Percentiles rank a stretch among this genome's conserved stretches.
These are phyloP conservation scores for Acipenser oxyrinchus DNA, from an alignment of 2,797 vertebrate species.

Conservation along the genomic window DNA sequence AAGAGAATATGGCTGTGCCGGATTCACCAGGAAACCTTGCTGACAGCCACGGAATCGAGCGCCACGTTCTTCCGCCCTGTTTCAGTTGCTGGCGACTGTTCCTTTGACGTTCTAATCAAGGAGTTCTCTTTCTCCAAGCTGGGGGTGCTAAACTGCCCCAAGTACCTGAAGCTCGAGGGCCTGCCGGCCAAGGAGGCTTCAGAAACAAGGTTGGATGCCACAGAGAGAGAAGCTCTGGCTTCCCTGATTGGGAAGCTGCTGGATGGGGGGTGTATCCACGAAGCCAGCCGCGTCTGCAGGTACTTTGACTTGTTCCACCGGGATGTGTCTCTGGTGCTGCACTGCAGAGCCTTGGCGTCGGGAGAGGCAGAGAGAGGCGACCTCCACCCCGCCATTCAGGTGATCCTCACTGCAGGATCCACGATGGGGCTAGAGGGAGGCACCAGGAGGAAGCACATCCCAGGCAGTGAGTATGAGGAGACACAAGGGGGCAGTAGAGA, in stretches of 20 bases:
- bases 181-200: conserved; percentile 29
- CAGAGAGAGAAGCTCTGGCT: conserved; percentile 47
- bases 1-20: conserved; percentile 67
- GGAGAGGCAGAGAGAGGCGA: conserved; percentile 43
- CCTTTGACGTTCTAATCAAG: conserved; percentile 54
- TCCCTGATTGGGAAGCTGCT: conserved; percentile 59
- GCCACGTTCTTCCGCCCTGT: conserved; percentile 42
- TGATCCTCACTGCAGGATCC: conserved; percentile 30
- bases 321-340: conserved; percentile 69
- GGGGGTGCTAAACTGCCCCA: conserved; percentile 48
- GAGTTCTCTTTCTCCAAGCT: conserved; percentile 73
- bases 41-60: conserved; percentile 28
- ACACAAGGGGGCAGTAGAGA: too few relatives aligned
- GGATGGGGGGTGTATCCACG: conserved; percentile 68
- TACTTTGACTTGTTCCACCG: conserved; percentile 67
- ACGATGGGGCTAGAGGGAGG: conserved; percentile 8
- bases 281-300: conserved; percentile 71
- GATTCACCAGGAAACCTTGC: conserved; percentile 34
- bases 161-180: conserved; percentile 44
- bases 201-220: conserved; percentile 4
- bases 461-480: conserved; percentile 54
- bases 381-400: conserved; percentile 40
- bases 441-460: conserved; percentile 18
- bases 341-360: conserved; percentile 71
- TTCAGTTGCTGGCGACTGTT: conserved; percentile 18